Percentiles rank a stretch among this genome's conserved stretches.
phyloP scores from a whole-genome alignment of 2,888 invertebrate species.

The Oligia fasciuncula region DNA sequence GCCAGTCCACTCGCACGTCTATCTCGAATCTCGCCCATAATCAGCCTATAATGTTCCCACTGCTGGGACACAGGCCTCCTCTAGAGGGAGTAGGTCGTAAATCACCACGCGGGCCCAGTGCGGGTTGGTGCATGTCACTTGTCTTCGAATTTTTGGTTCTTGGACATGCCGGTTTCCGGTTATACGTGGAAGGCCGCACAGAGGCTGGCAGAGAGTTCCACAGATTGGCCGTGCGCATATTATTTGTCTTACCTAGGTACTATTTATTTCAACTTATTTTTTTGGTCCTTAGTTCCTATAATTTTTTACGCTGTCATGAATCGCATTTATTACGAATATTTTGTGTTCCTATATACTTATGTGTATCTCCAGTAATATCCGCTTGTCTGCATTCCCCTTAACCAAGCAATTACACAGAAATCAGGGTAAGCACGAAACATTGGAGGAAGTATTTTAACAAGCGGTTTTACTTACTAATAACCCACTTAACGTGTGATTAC shows the following conservation, averaged over 20 bases:
- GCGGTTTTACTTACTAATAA: conserved; percentile 70
- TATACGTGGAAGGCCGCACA: too few species aligned
- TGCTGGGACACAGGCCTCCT: neutral
- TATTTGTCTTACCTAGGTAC: too few species aligned
- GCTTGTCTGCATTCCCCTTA: conserved; percentile 47
- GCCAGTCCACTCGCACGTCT: neutral
- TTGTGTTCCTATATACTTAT: neutral
- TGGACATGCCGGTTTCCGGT: neutral
- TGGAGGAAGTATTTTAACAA: conserved; percentile 71
- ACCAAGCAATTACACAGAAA: conserved; percentile 70
- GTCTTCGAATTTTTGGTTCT: neutral
- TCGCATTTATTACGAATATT: neutral
- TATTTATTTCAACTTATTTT: neutral
- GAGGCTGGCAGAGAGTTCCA: too few species aligned
- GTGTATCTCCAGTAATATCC: neutral
- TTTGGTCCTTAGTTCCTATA: neutral
- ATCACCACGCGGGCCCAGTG: neutral
- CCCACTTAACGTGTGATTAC: conserved; percentile 67
- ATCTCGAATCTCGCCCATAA: neutral
- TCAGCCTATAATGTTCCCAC: neutral
- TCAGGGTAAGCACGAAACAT: conserved; percentile 58
- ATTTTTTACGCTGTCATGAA: neutral
- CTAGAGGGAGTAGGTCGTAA: neutral
- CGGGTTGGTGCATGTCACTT: neutral
- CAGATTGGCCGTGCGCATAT: too few species aligned